phyloP scores from a whole-genome alignment of 2,113 vertebrate genomes.

The Cranoglanis bouderius region DNA sequence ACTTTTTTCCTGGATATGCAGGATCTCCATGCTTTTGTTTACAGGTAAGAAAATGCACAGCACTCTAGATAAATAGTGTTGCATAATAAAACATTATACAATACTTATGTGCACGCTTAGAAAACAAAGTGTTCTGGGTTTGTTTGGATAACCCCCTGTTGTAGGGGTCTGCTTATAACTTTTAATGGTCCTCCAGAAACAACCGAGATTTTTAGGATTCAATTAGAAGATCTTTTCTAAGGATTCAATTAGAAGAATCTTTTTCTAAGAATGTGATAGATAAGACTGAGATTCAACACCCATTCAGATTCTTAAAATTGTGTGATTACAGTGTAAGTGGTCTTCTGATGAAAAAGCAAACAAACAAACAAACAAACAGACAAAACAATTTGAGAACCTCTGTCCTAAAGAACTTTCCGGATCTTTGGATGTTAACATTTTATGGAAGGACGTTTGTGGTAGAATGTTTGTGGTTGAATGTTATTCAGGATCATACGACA shows the following conservation, averaged over 20 bases:
- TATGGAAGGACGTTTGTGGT: not conserved
- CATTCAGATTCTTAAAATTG: not conserved
- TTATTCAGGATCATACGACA: not conserved
- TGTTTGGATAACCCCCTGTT: not conserved
- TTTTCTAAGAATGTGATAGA: not conserved
- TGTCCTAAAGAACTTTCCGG: not conserved
- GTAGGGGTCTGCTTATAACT: not conserved
- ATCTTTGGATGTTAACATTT: not conserved
- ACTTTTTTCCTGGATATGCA: conserved; percentile 30
- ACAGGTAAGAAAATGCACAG: conserved; percentile 11
- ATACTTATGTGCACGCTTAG: not conserved
- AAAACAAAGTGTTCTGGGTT: not conserved
- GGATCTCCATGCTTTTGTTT: conserved; percentile 6
- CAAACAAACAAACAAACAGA: not conserved
- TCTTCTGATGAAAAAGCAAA: not conserved
- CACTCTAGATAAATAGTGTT: not conserved
- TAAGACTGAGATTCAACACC: not conserved
- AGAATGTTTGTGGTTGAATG: too few relatives aligned
- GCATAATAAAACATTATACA: not conserved
- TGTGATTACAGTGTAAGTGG: not conserved
- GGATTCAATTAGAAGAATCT: too few relatives aligned
- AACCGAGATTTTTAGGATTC: not conserved
- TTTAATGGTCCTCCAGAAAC: not conserved
- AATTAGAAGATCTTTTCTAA: too few relatives aligned
- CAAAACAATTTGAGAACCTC: not conserved